A percentile compares a stretch with the other conserved stretches of the same genome.
These are phyloP conservation scores for Macrosteles quadrilineatus DNA, from an alignment of 1,140 invertebrate species.

Conservation along the genomic window DNA sequence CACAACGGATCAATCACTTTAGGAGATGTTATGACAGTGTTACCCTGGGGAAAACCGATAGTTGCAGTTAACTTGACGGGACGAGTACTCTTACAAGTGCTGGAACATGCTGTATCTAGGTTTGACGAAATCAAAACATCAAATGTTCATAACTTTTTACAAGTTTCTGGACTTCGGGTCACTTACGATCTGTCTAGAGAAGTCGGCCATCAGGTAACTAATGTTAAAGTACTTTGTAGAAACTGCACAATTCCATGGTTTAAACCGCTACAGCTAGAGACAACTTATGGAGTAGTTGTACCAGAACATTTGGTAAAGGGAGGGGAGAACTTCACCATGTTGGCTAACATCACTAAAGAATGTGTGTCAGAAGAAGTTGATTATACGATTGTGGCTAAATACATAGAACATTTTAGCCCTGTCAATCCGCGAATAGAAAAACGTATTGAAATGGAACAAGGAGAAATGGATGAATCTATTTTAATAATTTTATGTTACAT, in stretches of 20 bases:
- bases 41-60: conserved; percentile 61
- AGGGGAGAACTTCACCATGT: conserved; percentile 49
- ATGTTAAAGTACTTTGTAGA: conserved; percentile 54
- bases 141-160: conserved; percentile 29
- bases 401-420: too few species aligned
- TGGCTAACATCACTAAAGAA: too few species aligned
- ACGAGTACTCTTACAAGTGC: conserved; percentile 28
- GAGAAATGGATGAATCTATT: too few species aligned
- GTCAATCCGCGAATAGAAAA: too few species aligned
- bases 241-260: conserved; percentile 56
- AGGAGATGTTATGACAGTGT: conserved; percentile 56
- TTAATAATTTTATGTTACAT: too few species aligned
- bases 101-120: conserved; percentile 31
- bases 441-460: too few species aligned
- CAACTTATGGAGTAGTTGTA: conserved; percentile 54
- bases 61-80: conserved; percentile 55
- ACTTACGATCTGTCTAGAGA: background rate
- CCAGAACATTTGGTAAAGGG: conserved; percentile 55
- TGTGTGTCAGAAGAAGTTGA: too few species aligned
- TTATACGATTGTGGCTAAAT: too few species aligned
- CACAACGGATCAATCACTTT: conserved; percentile 57
- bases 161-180: conserved; percentile 31
- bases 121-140: conserved; percentile 27
- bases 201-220: conserved; percentile 54
- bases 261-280: conserved; percentile 42